phyloP scores from a whole-genome alignment of 2,113 vertebrate species.

The Passer domesticus region DNA sequence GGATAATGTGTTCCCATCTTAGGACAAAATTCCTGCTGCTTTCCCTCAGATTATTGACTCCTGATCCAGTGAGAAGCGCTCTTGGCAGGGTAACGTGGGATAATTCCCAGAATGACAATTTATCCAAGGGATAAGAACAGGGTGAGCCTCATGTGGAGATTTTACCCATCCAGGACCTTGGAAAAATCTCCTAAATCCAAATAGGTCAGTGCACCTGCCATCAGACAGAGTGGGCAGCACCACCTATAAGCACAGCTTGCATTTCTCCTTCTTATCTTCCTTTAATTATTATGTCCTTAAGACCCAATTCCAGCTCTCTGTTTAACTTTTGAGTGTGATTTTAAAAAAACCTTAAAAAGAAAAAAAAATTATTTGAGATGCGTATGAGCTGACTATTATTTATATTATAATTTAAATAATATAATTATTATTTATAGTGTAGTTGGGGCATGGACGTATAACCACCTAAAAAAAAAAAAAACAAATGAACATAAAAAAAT shows the following conservation, averaged over 20 bases:
- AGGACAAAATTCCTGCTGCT: neutral
- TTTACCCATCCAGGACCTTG: neutral
- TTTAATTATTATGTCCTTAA: neutral
- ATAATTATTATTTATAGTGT: neutral
- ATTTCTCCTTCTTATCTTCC: neutral
- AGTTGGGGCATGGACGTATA: neutral
- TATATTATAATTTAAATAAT: neutral
- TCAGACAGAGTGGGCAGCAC: neutral
- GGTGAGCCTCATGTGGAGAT: neutral
- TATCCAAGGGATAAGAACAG: neutral
- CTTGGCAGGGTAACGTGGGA: neutral
- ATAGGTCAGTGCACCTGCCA: neutral
- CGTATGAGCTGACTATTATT: neutral
- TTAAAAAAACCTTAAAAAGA: rapidly evolving
- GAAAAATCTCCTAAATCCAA: neutral
- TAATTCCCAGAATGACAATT: neutral
- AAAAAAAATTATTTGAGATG: neutral
- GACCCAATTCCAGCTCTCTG: neutral
- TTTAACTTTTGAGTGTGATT: neutral
- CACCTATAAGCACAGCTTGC: neutral
- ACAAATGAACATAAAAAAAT: neutral
- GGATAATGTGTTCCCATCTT: rapidly evolving
- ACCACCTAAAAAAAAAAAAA: neutral
- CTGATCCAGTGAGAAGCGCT: neutral
- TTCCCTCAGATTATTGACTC: neutral